phyloP scores from a whole-genome alignment of 2,797 vertebrate genomes.

The Fundulus diaphanus region DNA sequence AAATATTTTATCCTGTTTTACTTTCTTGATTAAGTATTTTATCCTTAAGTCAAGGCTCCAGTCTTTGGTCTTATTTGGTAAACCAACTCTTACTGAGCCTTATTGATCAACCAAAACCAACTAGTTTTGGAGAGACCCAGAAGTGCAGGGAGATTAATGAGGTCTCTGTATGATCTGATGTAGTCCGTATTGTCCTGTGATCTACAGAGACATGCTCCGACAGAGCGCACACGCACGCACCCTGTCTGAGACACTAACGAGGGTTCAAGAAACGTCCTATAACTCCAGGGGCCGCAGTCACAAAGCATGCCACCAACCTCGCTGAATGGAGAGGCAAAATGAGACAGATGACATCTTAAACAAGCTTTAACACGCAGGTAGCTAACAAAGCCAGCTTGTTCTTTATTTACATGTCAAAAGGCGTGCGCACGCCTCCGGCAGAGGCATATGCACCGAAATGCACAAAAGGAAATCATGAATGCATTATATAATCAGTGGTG shows the following conservation, averaged over 20 bases:
- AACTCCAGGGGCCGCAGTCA: conserved; percentile 69
- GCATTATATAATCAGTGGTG: conserved; percentile 46
- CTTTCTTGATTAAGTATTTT: background rate
- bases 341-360: conserved; percentile 78
- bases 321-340: conserved; percentile 57
- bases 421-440: conserved; percentile 36
- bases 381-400: conserved; percentile 61
- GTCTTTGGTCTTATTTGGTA: conserved; percentile 39
- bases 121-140: conserved; percentile 43
- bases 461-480: conserved; percentile 40
- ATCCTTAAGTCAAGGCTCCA: conserved; percentile 14
- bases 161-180: conserved; percentile 73
- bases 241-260: conserved; percentile 69
- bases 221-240: conserved; percentile 44
- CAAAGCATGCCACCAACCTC: conserved; percentile 57
- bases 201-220: conserved; percentile 48
- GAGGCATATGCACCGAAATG: conserved; percentile 58
- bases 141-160: conserved; percentile 62
- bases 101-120: conserved; percentile 52
- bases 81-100: conserved; percentile 52
- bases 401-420: conserved; percentile 76
- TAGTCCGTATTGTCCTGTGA: conserved; percentile 66
- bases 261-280: conserved; percentile 68
- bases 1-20: background rate
- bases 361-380: conserved; percentile 75